Base-by-base conservation (phyloP, 1,140 invertebrate species). In the Cotesia vestalis region DNA sequence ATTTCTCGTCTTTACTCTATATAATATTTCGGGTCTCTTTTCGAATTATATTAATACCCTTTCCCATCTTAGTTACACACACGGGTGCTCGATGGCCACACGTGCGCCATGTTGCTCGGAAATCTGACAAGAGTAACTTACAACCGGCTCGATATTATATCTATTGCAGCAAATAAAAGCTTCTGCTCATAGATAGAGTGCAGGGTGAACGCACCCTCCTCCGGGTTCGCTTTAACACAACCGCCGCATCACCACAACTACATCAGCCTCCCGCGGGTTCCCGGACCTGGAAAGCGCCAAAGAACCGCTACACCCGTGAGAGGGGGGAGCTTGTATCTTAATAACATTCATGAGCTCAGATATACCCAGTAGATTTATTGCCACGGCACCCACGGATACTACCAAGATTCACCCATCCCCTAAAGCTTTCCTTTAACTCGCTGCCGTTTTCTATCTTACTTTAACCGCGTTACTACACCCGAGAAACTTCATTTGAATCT, bases 321-420 rank as follows among this genome's bases (percentile, higher is more conserved):
- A 52, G 17, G 55, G 63, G 81, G 76, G 82, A 83, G 83, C 81
- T 87, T 87, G 85, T 87, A 87, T 87, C 85, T 86, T 87, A 87
- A 87, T 87, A 87, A 87, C 85, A 87, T 87, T 87, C 85, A 87
- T 87, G 85, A 87, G 85, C 85, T 87, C 82, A 86, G 85, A 87
- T 85, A 86, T 86, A 86, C 85, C 81, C 83, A 80, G 78, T 78
- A 86, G 83, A 86, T 86, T 86, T 86, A 86, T 86, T 86, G 79
- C 84, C 78, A 73, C 77, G 75, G 81, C 82, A 83, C 79, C 81
- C 78, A 78, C 77, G 80, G 80, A 85, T 84, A 77, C 83, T 75
- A 74, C 81, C 73, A 83, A 83, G 78, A 81, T 82, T 81, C 74
- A 75, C 74, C 75, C 52, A 69, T 68, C 34, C 72, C 53, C 61